These are phyloP conservation scores for Kryphioiulus occultus DNA, from an alignment of 2,888 invertebrate species.

Conservation along the genomic window DNA sequence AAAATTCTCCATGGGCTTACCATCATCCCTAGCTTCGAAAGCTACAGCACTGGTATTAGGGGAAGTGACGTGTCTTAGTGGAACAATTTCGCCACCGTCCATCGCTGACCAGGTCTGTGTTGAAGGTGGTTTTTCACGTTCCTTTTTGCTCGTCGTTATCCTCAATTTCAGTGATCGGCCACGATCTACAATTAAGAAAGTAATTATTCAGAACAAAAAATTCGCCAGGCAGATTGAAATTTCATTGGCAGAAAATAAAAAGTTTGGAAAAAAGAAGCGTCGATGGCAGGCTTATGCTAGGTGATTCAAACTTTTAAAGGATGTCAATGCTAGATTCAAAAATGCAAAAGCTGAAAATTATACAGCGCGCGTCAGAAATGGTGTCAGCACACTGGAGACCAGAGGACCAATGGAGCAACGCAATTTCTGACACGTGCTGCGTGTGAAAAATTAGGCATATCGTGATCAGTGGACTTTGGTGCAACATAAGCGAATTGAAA, in stretches of 20 bases:
- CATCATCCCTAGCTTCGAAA: not conserved
- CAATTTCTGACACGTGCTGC: not conserved
- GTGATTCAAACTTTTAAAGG: not conserved
- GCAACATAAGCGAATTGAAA: not conserved
- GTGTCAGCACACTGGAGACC: not conserved
- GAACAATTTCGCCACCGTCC: slow-evolving; percentile 43
- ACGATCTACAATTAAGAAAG: slow-evolving; percentile 42
- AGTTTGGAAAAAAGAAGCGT: slow-evolving; percentile 20
- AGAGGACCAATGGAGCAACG: not conserved
- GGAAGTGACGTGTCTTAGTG: slow-evolving; percentile 37
- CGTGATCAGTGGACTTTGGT: not conserved
- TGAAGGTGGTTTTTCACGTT: slow-evolving; percentile 27
- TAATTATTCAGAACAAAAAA: not conserved
- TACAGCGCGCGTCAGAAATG: not conserved
- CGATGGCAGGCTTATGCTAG: slow-evolving; percentile 15
- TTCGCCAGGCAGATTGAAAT: not conserved
- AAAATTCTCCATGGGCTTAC: no score
- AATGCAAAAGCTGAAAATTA: slow-evolving; percentile 5
- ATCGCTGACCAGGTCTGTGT: not conserved
- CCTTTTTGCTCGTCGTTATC: slow-evolving; percentile 43
- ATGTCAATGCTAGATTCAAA: not conserved
- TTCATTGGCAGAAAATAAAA: slow-evolving; percentile 33
- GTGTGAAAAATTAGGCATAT: not conserved
- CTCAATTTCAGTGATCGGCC: slow-evolving; percentile 51
- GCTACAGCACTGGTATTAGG: not conserved